Conservation (phyloP, 2,113 vertebrate genomes). For the Pithys albifrons region DNA sequence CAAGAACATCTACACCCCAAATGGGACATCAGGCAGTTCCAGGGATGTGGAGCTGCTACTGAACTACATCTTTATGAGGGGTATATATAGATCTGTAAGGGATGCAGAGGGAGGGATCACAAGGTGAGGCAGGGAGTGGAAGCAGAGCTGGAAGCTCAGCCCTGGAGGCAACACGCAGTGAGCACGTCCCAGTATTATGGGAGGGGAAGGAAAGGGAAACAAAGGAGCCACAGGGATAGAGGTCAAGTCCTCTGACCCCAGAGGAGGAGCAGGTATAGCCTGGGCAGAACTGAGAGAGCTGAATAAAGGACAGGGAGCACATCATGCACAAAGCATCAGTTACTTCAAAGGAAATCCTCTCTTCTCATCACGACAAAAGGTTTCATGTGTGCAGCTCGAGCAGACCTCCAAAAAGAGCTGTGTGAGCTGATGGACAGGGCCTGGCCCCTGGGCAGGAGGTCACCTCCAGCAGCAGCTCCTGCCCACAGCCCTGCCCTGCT, state of each 20-base stretch:
- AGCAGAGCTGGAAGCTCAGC: background rate
- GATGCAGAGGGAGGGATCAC: background rate
- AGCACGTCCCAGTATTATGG: background rate
- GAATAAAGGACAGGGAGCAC: background rate
- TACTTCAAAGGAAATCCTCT: background rate
- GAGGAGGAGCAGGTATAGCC: background rate
- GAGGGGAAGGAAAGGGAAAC: background rate
- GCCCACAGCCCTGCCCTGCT: accelerated
- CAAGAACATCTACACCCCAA: no score
- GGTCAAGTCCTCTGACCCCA: background rate
- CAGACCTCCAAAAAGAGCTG: background rate
- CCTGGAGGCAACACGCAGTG: background rate
- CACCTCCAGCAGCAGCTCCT: background rate
- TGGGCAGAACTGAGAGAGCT: background rate
- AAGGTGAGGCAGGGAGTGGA: background rate
- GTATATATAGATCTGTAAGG: accelerated
- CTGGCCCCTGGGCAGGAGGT: background rate
- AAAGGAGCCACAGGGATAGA: background rate
- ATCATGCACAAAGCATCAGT: background rate
- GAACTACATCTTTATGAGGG: background rate
- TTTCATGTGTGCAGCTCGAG: background rate
- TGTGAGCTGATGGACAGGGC: background rate
- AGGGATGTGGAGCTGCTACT: accelerated
- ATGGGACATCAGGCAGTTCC: accelerated
- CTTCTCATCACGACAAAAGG: background rate